Percentiles rank a stretch among this genome's conserved stretches.
phyloP scores from a whole-genome alignment of 2,797 vertebrate species.

The Gadopsis marmoratus region DNA sequence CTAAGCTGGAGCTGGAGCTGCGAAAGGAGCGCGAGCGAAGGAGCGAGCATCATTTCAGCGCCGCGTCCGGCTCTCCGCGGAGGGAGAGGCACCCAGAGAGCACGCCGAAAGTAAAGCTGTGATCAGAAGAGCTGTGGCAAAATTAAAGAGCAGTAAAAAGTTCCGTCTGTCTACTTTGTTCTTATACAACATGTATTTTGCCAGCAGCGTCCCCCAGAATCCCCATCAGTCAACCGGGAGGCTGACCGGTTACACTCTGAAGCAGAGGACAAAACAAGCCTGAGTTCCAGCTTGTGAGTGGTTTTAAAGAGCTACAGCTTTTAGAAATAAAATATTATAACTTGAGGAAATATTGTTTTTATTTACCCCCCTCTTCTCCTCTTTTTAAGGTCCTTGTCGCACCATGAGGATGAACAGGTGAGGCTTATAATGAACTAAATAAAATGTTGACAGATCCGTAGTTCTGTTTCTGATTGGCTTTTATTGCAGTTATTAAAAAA shows the following conservation, averaged over 20 bases:
- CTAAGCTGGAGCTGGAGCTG: slow-evolving; percentile 88
- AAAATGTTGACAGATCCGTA: neutral
- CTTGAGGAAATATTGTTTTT: neutral
- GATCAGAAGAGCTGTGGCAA: neutral
- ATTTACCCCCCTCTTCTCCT: neutral
- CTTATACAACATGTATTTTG: neutral
- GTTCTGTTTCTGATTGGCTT: neutral
- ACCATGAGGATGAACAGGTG: slow-evolving; percentile 82
- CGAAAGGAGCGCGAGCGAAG: slow-evolving; percentile 85
- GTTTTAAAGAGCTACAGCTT: neutral
- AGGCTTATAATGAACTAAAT: neutral
- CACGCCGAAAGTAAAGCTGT: slow-evolving; percentile 40
- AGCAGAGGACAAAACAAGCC: slow-evolving; percentile 80
- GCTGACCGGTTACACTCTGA: slow-evolving; percentile 66
- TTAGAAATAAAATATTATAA: rapidly evolving
- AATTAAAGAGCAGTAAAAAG: neutral
- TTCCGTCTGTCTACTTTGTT: neutral
- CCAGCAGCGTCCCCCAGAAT: slow-evolving; percentile 60
- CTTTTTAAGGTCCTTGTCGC: slow-evolving; percentile 79
- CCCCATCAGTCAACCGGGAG: slow-evolving; percentile 81
- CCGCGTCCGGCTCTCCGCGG: slow-evolving; percentile 50
- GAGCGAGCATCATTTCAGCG: slow-evolving; percentile 49
- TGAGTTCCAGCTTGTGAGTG: slow-evolving; percentile 84
- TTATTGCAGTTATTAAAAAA: neutral
- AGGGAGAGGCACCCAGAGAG: slow-evolving; percentile 69